Evolutionary conservation across 2,888 invertebrate genomes (phyloP).

Genomic region (Lacanobia wlatinum): DNA sequence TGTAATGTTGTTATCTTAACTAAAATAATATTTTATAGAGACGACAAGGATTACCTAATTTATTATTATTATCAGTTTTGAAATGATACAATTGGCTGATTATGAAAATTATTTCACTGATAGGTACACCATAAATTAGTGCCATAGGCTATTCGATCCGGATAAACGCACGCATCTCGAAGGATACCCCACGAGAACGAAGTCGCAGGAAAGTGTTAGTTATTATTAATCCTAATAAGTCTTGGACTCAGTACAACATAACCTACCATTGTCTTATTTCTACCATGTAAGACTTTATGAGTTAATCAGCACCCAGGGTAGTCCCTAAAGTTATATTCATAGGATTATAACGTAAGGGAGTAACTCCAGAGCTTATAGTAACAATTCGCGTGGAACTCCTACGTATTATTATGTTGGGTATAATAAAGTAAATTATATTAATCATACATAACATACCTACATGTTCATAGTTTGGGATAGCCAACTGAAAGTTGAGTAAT

Average conservation of each 20-base stretch:
- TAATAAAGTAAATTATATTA: conserved; percentile 16
- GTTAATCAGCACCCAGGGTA: conserved; percentile 21
- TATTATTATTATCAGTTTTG: no score
- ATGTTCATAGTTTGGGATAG: not conserved
- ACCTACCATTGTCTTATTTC: conserved; percentile 9
- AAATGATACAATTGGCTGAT: no score
- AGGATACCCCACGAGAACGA: not conserved
- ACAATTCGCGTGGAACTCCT: conserved; percentile 7
- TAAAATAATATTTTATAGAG: no score
- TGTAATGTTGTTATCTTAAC: no score
- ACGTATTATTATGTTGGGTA: conserved; percentile 1
- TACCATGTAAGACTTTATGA: conserved; percentile 12
- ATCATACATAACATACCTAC: not conserved
- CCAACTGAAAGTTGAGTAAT: not conserved
- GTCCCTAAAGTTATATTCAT: conserved; percentile 32
- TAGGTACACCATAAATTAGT: no score
- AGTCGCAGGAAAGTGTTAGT: not conserved
- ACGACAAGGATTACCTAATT: no score
- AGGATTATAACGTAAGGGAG: conserved; percentile 44
- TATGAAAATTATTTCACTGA: no score
- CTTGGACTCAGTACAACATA: not conserved
- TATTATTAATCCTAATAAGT: not conserved
- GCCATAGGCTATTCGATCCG: no score
- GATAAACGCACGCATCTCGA: not conserved
- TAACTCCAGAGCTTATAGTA: conserved; percentile 10